These are phyloP conservation scores for Turritopsis rubra DNA, from an alignment of 30 jellyfish, hydroid and myxozoan species.

Conservation along the genomic window DNA sequence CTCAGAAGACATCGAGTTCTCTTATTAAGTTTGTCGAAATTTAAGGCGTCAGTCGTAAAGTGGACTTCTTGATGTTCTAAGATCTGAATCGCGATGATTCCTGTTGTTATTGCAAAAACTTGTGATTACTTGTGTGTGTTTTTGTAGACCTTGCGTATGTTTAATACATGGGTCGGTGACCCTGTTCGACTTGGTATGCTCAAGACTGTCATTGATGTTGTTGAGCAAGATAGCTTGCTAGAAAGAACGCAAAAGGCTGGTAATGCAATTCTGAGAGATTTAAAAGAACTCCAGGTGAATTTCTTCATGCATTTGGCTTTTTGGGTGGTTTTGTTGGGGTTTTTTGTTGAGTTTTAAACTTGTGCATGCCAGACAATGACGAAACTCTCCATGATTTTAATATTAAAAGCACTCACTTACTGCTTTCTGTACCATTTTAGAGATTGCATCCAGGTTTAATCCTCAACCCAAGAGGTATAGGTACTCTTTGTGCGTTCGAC, in stretches of 20 bases:
- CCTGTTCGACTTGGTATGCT: constrained; percentile 67
- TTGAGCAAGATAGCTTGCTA: constrained; percentile 46
- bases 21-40: too few species aligned
- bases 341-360: too few species aligned
- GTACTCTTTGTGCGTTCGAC: constrained; percentile 72
- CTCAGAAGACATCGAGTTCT: too few species aligned
- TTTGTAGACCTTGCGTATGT: constrained; percentile 58
- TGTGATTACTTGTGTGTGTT: background rate
- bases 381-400: too few species aligned
- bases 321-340: background rate
- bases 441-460: constrained; percentile 51
- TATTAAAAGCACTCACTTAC: too few species aligned
- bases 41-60: too few species aligned
- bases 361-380: too few species aligned
- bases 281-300: constrained; percentile 54
- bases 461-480: constrained; percentile 62
- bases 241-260: constrained; percentile 64
- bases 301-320: background rate
- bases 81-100: too few species aligned
- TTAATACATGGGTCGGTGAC: constrained; percentile 92
- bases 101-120: background rate
- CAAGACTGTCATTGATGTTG: constrained; percentile 44
- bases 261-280: constrained; percentile 42
- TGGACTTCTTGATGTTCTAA: too few species aligned
- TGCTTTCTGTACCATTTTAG: too few species aligned